A percentile compares a stretch with the other conserved stretches of the same genome.
phyloP scores from a whole-genome alignment of 2,113 vertebrate genomes.

The Nothocercus julius region DNA sequence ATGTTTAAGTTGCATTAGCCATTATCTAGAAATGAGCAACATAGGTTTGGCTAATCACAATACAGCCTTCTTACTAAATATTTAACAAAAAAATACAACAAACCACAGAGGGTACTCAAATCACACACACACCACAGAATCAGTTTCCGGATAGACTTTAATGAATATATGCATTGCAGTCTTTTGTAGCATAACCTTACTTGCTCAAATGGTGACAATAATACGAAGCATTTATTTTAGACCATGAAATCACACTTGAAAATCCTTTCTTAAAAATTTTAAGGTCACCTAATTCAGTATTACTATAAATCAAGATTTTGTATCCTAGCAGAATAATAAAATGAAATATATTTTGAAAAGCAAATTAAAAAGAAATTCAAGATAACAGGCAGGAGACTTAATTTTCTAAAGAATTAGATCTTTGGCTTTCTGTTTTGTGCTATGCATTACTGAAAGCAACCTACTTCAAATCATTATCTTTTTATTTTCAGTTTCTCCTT shows the following conservation, averaged over 20 bases:
- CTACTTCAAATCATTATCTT: neutral
- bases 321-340: neutral
- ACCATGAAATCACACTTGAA: neutral
- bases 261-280: neutral
- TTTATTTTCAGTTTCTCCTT: neutral
- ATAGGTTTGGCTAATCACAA: neutral
- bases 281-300: neutral
- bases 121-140: neutral
- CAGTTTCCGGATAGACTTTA: slow-evolving; percentile 17
- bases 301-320: neutral
- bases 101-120: neutral
- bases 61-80: neutral
- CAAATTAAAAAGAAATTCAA: neutral
- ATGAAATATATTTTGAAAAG: neutral
- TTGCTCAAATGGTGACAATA: neutral
- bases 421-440: neutral
- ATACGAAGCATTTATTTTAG: neutral
- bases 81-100: neutral
- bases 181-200: neutral
- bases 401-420: neutral
- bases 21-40: neutral
- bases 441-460: neutral
- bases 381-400: neutral
- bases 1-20: neutral
- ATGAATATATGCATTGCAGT: slow-evolving; percentile 20